Evolutionary conservation across 2,888 invertebrate species (phyloP), one percentile per base, ranked within the genome.

Genomic region (Entomobrya proxima): DNA sequence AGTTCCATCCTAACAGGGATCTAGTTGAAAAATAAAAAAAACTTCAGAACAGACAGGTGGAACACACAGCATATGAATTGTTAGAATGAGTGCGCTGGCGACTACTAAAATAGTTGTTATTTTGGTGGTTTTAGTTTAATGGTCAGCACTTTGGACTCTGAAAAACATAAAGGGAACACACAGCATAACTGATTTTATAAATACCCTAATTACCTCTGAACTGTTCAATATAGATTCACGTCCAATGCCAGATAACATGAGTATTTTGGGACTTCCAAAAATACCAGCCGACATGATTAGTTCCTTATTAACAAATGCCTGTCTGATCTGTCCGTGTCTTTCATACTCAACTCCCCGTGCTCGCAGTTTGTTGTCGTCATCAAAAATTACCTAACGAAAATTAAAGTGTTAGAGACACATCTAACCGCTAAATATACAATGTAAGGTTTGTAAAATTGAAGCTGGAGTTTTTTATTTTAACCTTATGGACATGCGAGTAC

Each of bases 271-370:
- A 13, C 47, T 64, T 1, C 79, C 79, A 47, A 67, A 79, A 0
- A 50, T 79, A 6, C 79, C 86, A 2, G 80, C 75, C 0, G 80
- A 81, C 1, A 86, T 35, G 1, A 85, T 67, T 2, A 85, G 75
- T 55, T 85, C 85, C 47, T 55, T 85, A 1, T 11, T 18, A 1
- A 75, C 85, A 30, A 52, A 61, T 5, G 79, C 80, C 13, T 64
- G 27, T 32, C 72, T 74, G 5, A 79, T 21, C 1, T 4, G n/a
- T 4, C 85, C 85, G 52, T 77, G 72, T 32, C 47, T 27, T 40
- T 85, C 79, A 30, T 80, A 85, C 52, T 85, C 74, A 2, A 85
- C 85, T 7, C 85, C 85, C 32, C 21, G 40, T 5, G 61, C 85
- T 15, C 5, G 5, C 1, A 24, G 15, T 27, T 35, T 47, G 7